phyloP scores from a whole-genome alignment of 2,113 vertebrate genomes.

The Indicator maculatus region DNA sequence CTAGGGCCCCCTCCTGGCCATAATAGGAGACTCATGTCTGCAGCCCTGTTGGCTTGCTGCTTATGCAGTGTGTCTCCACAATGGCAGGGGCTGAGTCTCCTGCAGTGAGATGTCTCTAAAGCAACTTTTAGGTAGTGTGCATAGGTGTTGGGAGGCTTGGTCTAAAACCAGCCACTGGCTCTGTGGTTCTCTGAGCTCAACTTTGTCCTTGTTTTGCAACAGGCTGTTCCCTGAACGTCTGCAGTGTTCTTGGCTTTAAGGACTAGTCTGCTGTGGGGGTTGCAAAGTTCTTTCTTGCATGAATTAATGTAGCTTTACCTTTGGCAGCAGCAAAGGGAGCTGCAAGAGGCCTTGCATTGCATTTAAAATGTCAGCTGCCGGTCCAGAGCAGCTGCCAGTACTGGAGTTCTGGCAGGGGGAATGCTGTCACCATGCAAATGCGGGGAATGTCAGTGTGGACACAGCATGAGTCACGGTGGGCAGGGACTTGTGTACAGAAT shows the following conservation, averaged over 20 bases:
- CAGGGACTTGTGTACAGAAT: not conserved
- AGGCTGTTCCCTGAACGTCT: not conserved
- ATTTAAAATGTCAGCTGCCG: conserved; percentile 58
- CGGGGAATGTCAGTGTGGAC: not conserved
- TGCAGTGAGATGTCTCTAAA: not conserved
- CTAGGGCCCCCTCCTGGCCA: not conserved
- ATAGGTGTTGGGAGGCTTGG: not conserved
- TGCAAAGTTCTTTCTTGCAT: not conserved
- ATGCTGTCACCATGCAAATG: not conserved
- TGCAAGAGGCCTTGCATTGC: conserved; percentile 11
- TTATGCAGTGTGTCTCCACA: not conserved
- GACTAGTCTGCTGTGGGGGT: not conserved
- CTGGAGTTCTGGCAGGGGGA: not conserved
- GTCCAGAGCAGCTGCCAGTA: not conserved
- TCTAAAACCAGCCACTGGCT: not conserved
- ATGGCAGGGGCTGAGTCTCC: not conserved
- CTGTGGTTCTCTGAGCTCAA: not conserved
- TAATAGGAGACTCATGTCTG: not conserved
- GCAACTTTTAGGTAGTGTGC: not conserved
- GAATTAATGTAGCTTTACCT: conserved; percentile 23
- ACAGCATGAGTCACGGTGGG: not conserved
- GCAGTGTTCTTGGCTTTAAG: not conserved
- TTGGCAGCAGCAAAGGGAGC: conserved; percentile 16
- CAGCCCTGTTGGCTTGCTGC: not conserved
- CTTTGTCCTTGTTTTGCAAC: not conserved